Base-by-base conservation (phyloP, 1,140 invertebrate genomes). In the Polypedilum pembai region DNA sequence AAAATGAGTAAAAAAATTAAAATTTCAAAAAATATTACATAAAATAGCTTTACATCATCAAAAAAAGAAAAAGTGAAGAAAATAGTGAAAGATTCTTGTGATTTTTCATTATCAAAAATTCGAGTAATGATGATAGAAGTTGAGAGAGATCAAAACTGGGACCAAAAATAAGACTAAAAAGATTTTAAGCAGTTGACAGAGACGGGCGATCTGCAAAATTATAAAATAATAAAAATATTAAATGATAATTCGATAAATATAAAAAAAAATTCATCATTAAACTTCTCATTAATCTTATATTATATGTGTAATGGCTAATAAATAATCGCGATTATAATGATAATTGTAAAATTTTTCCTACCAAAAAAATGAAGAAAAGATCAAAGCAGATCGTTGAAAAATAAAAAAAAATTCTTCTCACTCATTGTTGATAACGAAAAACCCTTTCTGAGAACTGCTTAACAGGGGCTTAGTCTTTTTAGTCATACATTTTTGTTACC, bases 391-490 rank as follows among this genome's bases (percentile, higher is more conserved):
- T 69, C 65, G 65, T 69, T n/a, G 15, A 56, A 56, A 56, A 56
- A 15, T n/a, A 56, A n/a, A 3, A 3, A 33, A 33, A 33, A 33
- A 33, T 33, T 33, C 24, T 33, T 33, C 24, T 33, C 24, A 33
- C 24, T 33, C 24, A 33, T 33, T 33, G 24, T 33, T 33, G 5
- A 33, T 33, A 33, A n/a, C n/a, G n/a, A n/a, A n/a, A 45, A 56
- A 56, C 45, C 18, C 17, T 69, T 69, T 69, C 65, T 69, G 65
- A 18, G 17, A 12, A 69, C 65, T 69, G 65, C 20, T 69, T 69
- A 69, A 69, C 65, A 20, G 65, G 65, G 65, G 65, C 65, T 69
- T 69, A 69, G 65, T 69, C 65, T 69, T 69, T 69, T 69, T 69
- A 69, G 65, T 69, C 20, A 8, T 5, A 8, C 15, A 69, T 69